Evolutionary conservation across 2,888 invertebrate species (phyloP).

Genomic region (Lasioglossum pauxillum): DNA sequence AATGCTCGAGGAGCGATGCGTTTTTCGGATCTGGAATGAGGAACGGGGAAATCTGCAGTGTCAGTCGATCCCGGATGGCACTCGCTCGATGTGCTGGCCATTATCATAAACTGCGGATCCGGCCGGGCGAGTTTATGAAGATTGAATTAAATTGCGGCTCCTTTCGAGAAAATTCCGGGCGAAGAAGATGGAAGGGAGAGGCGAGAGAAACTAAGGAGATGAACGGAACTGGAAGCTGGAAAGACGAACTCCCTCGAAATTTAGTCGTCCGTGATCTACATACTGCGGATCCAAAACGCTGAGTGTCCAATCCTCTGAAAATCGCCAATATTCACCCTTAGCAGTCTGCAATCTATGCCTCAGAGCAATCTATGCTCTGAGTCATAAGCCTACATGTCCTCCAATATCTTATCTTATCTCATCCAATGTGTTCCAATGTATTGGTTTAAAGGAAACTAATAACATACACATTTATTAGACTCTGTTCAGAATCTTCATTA

Average conservation of each 20-base stretch:
- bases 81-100: constrained; percentile 37
- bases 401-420: too few relatives aligned
- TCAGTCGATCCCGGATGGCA: constrained; percentile 45
- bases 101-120: constrained; percentile 68
- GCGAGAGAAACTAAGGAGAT: not conserved
- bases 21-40: constrained; percentile 22
- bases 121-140: constrained; percentile 65
- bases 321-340: not conserved
- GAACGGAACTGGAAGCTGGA: not conserved
- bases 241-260: not conserved
- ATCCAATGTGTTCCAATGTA: too few relatives aligned
- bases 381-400: too few relatives aligned
- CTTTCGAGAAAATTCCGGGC: constrained; percentile 17
- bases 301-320: not conserved
- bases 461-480: too few relatives aligned
- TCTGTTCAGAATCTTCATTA: too few relatives aligned
- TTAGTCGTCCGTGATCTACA: not conserved
- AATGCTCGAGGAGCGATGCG: not conserved
- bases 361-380: too few relatives aligned
- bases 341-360: too few relatives aligned
- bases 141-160: constrained; percentile 71
- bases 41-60: constrained; percentile 44
- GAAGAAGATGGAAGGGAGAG: not conserved
- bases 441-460: too few relatives aligned
- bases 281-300: not conserved